Evolutionary conservation across 1,140 invertebrate genomes (phyloP).

Genomic region (Drosophila punjabiensis): DNA sequence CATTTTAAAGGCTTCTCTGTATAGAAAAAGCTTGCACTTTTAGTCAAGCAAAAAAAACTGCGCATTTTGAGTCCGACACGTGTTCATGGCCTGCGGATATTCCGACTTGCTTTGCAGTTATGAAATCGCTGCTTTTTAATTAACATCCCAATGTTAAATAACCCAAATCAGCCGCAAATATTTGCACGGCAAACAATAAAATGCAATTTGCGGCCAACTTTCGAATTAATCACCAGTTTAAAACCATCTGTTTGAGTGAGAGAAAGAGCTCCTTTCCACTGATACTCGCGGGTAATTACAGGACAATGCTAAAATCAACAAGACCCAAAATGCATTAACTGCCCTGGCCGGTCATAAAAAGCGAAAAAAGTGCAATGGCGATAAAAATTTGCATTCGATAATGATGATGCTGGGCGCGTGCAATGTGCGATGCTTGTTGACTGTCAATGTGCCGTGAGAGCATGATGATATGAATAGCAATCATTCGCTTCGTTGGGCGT

Average conservation of each 20-base stretch:
- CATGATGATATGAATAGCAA: conserved; percentile 73
- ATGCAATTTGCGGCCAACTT: conserved; percentile 33
- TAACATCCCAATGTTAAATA: conserved; percentile 46
- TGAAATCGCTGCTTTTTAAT: conserved; percentile 52
- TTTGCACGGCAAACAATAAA: conserved; percentile 36
- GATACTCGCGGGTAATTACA: conserved; percentile 22
- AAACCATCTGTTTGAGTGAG: conserved; percentile 14
- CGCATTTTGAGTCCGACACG: conserved; percentile 10
- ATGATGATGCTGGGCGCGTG: conserved; percentile 56
- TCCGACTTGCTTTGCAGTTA: conserved; percentile 37
- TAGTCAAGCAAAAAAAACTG: conserved; percentile 32
- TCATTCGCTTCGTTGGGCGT: conserved; percentile 74
- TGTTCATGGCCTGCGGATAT: conserved; percentile 10
- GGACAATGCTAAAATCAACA: conserved; percentile 43
- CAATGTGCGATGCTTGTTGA: conserved; percentile 41
- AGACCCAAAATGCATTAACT: conserved; percentile 32
- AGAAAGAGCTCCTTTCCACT: conserved; percentile 4
- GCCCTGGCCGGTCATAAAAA: conserved; percentile 7
- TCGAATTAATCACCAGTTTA: conserved; percentile 1
- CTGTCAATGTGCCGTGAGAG: conserved; percentile 52
- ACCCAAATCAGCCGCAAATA: conserved; percentile 34
- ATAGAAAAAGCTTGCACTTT: not conserved
- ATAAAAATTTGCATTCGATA: conserved; percentile 79
- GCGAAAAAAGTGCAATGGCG: conserved; percentile 25
- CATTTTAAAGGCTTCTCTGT: not conserved